A percentile compares a stretch with the other conserved stretches of the same genome.
phyloP scores from a whole-genome alignment of 2,113 vertebrate species.

The Propithecus coquereli region DNA sequence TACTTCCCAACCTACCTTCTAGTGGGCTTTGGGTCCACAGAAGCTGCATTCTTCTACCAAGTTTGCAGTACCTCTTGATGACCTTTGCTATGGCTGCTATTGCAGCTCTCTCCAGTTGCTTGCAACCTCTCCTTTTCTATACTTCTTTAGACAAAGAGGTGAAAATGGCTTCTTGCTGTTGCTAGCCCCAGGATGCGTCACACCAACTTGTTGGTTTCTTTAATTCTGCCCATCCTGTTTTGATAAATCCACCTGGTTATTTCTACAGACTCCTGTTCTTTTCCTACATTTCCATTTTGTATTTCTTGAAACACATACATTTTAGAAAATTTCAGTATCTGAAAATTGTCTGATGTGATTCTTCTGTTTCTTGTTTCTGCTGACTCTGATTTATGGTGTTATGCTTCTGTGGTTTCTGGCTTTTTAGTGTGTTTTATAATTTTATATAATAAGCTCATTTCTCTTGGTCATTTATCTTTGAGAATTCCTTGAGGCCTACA shows the following conservation, averaged over 20 bases:
- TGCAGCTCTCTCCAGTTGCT: not conserved
- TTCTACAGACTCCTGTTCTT: not conserved
- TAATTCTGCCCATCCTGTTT: not conserved
- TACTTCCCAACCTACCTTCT: not conserved
- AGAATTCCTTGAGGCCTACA: not conserved
- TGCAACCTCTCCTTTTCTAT: not conserved
- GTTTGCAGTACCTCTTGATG: not conserved
- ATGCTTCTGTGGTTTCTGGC: not conserved
- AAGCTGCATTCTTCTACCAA: not conserved
- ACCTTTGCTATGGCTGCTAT: not conserved
- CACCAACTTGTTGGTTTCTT: not conserved
- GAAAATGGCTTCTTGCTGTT: not conserved
- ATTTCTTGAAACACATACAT: not conserved
- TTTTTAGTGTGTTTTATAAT: not conserved
- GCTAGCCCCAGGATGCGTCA: not conserved
- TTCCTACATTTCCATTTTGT: not conserved
- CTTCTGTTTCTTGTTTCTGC: not conserved
- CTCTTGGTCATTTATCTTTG: not conserved
- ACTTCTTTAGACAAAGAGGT: not conserved
- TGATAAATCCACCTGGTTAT: not conserved
- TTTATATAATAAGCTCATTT: not conserved
- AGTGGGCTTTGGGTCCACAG: not conserved
- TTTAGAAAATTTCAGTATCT: not conserved
- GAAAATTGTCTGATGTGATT: not conserved
- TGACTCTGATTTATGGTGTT: not conserved